Evolutionary conservation across 2,797 vertebrate genomes (phyloP).

Genomic region (Buceros bicornis): DNA sequence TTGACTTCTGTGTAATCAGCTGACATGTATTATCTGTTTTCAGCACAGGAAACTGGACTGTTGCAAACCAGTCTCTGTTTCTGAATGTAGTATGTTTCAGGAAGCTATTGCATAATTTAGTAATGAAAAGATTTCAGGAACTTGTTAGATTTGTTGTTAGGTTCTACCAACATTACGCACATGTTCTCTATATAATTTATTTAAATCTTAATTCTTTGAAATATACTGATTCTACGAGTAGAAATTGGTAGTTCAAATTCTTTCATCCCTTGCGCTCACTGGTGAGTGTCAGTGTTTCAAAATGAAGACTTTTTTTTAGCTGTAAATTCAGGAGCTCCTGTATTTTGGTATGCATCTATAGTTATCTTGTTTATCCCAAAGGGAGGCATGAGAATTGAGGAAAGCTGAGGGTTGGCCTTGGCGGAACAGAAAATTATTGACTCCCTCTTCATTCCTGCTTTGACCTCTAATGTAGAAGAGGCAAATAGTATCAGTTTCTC

Average conservation of each 20-base stretch:
- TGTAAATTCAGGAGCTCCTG: not conserved
- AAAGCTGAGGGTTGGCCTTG: not conserved
- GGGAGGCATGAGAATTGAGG: not conserved
- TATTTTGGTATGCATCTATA: not conserved
- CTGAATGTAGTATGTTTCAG: not conserved
- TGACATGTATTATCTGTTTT: not conserved
- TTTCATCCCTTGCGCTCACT: not conserved
- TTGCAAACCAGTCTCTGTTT: not conserved
- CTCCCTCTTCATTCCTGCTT: constrained; percentile 3
- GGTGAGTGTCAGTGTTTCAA: not conserved
- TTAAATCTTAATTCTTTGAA: not conserved
- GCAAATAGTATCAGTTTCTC: not conserved
- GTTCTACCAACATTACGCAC: not conserved
- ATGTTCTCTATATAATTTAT: not conserved
- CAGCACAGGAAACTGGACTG: not conserved
- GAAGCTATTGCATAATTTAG: not conserved
- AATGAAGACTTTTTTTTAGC: not conserved
- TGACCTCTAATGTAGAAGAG: not conserved
- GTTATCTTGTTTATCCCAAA: not conserved
- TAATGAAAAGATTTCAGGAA: not conserved
- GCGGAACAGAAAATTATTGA: not conserved
- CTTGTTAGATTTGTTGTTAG: not conserved
- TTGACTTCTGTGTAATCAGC: not conserved
- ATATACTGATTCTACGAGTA: not conserved
- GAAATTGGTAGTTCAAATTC: not conserved